Evolutionary conservation across 2,113 vertebrate genomes (phyloP).

Genomic region (Cacatua alba): DNA sequence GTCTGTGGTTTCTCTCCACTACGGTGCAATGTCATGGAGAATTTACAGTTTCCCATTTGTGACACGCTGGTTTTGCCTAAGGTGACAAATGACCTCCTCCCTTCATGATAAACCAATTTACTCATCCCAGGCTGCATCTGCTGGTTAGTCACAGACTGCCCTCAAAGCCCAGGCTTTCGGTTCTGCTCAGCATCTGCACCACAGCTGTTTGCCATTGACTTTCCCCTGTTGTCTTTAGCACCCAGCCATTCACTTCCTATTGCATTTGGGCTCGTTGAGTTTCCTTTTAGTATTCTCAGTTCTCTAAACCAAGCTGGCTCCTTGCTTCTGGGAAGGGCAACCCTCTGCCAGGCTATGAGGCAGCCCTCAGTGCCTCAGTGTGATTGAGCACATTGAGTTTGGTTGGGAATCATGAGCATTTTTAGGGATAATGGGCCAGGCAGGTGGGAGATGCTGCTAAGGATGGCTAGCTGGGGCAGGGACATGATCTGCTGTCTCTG

Average conservation of each 20-base stretch:
- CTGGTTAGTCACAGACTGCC: background rate
- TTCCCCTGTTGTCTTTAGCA: background rate
- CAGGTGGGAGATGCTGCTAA: background rate
- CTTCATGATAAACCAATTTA: background rate
- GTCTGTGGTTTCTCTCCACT: background rate
- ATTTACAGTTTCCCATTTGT: constrained; percentile 17
- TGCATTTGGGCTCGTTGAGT: background rate
- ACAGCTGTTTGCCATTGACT: constrained; percentile 47
- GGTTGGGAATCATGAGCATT: background rate
- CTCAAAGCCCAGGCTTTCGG: accelerated
- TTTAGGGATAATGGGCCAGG: background rate
- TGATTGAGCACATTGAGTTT: background rate
- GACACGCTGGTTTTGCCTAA: background rate
- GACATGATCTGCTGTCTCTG: background rate
- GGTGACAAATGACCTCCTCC: constrained; percentile 29
- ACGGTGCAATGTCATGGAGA: background rate
- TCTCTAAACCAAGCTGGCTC: background rate
- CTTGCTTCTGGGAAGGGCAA: background rate
- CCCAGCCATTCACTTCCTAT: background rate
- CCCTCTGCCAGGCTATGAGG: background rate
- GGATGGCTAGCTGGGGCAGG: background rate
- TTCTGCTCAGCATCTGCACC: constrained; percentile 45
- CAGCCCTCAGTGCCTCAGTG: accelerated
- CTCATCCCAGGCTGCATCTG: background rate
- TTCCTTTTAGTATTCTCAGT: background rate